A percentile compares a stretch with the other conserved stretches of the same genome.
Conservation (phyloP, 2,888 invertebrate genomes). For the Teleiodes luculella region DNA sequence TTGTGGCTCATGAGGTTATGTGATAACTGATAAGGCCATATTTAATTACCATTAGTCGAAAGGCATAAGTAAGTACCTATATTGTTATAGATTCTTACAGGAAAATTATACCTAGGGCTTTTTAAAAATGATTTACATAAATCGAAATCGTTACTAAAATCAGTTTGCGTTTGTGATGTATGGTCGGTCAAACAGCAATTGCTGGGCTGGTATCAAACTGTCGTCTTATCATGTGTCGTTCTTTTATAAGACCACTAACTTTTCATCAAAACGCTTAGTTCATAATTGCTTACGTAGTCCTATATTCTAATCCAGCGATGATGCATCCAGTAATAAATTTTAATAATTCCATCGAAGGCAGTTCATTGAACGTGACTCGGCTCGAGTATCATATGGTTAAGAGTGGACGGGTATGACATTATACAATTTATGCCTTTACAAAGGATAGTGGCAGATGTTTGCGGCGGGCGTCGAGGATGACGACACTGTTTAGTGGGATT, state of each 20-base stretch:
- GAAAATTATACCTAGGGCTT: too few relatives aligned
- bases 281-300: conserved; percentile 35
- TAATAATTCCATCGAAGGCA: conserved; percentile 7
- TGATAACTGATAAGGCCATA: conserved; percentile 28
- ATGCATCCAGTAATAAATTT: conserved; percentile 6
- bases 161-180: too few relatives aligned
- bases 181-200: too few relatives aligned
- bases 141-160: too few relatives aligned
- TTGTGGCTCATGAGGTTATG: conserved; percentile 24
- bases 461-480: conserved; percentile 30
- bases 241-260: too few relatives aligned
- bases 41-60: too few relatives aligned
- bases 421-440: conserved; percentile 16
- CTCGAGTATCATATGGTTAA: conserved; percentile 6
- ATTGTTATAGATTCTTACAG: too few relatives aligned
- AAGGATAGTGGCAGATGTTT: conserved; percentile 57
- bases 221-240: too few relatives aligned
- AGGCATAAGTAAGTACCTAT: too few relatives aligned
- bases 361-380: conserved; percentile 11
- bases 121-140: too few relatives aligned
- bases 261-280: too few relatives aligned
- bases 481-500: conserved; percentile 36
- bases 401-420: conserved; percentile 22
- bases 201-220: too few relatives aligned
- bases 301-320: not conserved